Conservation (phyloP, 1,140 invertebrate genomes). For the Solenopsis invicta region DNA sequence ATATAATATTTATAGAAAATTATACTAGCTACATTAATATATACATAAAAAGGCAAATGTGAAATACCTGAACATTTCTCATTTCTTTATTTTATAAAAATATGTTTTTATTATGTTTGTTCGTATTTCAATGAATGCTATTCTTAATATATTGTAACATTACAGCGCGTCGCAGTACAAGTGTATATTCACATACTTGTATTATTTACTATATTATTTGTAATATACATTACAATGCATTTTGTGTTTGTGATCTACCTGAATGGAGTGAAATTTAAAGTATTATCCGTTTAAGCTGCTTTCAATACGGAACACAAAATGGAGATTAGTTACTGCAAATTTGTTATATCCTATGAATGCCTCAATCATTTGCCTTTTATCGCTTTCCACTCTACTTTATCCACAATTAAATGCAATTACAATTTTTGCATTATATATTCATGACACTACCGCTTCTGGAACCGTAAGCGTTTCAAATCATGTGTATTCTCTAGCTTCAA, state of each 20-base stretch:
- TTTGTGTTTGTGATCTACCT: conserved; percentile 59
- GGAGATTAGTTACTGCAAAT: conserved; percentile 53
- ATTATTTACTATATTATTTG: conserved; percentile 65
- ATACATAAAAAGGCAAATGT: conserved; percentile 87
- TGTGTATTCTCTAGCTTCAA: conserved; percentile 33
- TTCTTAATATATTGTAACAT: conserved; percentile 75
- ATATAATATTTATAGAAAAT: conserved; percentile 85
- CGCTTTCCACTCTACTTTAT: conserved; percentile 53
- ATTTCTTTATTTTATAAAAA: conserved; percentile 82
- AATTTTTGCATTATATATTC: conserved; percentile 57
- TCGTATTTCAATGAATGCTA: conserved; percentile 74
- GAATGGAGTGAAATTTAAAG: conserved; percentile 65
- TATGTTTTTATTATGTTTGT: conserved; percentile 79
- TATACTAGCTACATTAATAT: conserved; percentile 85
- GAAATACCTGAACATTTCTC: conserved; percentile 84
- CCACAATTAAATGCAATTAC: conserved; percentile 71
- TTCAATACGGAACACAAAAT: conserved; percentile 65
- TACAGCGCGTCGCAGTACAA: conserved; percentile 73
- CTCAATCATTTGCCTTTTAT: conserved; percentile 80
- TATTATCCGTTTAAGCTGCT: conserved; percentile 56
- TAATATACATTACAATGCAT: conserved; percentile 69
- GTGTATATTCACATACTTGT: conserved; percentile 78
- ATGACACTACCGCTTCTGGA: conserved; percentile 24
- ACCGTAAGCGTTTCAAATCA: conserved; percentile 43
- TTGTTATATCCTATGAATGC: conserved; percentile 66